Evolutionary conservation across 2,113 vertebrate genomes (phyloP).

Genomic region (Perca fluviatilis): DNA sequence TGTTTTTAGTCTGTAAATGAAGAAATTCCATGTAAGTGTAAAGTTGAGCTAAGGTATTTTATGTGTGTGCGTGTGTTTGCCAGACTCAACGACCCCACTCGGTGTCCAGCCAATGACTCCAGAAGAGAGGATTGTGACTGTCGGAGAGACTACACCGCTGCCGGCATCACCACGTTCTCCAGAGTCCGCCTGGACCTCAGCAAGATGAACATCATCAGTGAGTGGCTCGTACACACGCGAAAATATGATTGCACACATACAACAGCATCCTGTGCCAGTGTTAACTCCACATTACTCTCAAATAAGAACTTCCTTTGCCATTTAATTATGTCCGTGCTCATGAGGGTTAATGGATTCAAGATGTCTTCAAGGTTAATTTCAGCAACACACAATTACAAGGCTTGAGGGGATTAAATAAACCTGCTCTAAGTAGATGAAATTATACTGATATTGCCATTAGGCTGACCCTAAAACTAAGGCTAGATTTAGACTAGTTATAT

Average conservation of each 20-base stretch:
- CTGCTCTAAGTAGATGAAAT: conserved; percentile 61
- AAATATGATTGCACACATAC: background rate
- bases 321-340: conserved; percentile 74
- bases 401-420: conserved; percentile 64
- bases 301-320: conserved; percentile 65
- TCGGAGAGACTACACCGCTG: conserved; percentile 92
- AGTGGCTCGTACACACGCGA: conserved; percentile 71
- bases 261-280: conserved; percentile 48
- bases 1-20: conserved; percentile 29
- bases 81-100: conserved; percentile 95
- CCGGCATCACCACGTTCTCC: conserved; percentile 93
- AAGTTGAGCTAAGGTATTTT: conserved; percentile 30
- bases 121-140: conserved; percentile 93
- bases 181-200: conserved; percentile 93
- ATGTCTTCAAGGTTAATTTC: conserved; percentile 75
- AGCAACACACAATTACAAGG: conserved; percentile 68
- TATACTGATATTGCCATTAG: conserved; percentile 59
- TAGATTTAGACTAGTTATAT: conserved; percentile 39
- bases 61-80: conserved; percentile 26
- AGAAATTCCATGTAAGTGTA: conserved; percentile 46
- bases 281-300: conserved; percentile 55
- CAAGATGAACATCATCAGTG: conserved; percentile 95
- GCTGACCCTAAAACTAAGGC: conserved; percentile 52
- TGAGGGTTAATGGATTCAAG: conserved; percentile 86
- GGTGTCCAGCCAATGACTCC: conserved; percentile 94